These are phyloP conservation scores for Leptobrachium leishanense DNA, from an alignment of 2,113 vertebrate species.

Conservation along the genomic window DNA sequence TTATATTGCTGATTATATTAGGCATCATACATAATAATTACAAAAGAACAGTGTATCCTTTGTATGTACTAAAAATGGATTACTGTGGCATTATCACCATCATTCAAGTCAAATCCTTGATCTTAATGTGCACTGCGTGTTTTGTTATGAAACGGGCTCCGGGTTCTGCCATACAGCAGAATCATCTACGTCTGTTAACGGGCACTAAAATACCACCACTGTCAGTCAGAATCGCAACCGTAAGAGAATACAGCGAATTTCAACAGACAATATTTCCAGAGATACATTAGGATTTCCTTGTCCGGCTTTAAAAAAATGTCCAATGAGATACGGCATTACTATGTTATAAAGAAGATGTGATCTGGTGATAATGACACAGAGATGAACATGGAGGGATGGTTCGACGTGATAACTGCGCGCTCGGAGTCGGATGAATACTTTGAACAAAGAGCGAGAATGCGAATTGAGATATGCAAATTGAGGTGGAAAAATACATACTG, in stretches of 20 bases:
- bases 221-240: background rate
- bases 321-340: background rate
- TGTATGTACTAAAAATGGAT: constrained; percentile 43
- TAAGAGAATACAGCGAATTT: constrained; percentile 22
- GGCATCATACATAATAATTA: constrained; percentile 44
- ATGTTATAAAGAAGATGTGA: background rate
- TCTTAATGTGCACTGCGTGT: constrained; percentile 36
- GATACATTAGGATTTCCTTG: constrained; percentile 18
- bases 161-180: constrained; percentile 27
- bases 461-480: background rate
- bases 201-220: constrained; percentile 5
- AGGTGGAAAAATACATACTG: background rate
- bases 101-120: constrained; percentile 46
- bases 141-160: constrained; percentile 33
- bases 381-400: background rate
- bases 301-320: constrained; percentile 25
- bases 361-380: background rate
- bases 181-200: constrained; percentile 27
- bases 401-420: background rate
- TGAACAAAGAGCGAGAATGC: background rate
- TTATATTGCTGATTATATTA: constrained; percentile 44
- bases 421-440: constrained; percentile 5
- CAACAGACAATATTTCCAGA: constrained; percentile 12
- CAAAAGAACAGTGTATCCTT: constrained; percentile 44
- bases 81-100: constrained; percentile 32